A percentile compares a stretch with the other conserved stretches of the same genome.
Conservation (phyloP, 1,140 invertebrate genomes). For the Drosophila sechellia region DNA sequence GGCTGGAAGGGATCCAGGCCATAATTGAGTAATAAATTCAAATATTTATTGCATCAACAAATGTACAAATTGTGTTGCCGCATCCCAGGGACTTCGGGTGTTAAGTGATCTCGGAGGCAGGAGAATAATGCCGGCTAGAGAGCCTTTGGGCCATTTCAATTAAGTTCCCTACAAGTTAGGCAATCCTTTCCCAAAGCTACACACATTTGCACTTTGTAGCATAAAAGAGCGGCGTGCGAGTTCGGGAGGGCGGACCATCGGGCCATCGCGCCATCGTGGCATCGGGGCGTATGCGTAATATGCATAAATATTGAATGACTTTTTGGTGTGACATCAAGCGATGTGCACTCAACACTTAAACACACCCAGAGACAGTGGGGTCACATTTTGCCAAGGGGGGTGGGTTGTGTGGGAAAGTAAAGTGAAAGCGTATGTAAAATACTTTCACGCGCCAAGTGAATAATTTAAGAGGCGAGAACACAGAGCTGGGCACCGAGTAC, state of each 20-base stretch:
- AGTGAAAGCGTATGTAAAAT: conserved; percentile 62
- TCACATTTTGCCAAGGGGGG: background rate
- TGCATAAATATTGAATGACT: conserved; percentile 63
- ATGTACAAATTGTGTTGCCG: conserved; percentile 53
- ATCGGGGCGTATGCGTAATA: conserved; percentile 50
- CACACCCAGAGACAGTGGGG: conserved; percentile 2
- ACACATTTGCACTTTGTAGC: conserved; percentile 53
- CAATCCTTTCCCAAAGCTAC: conserved; percentile 44
- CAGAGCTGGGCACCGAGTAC: background rate
- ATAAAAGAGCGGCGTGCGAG: background rate
- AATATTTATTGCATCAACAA: conserved; percentile 69
- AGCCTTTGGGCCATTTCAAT: conserved; percentile 55
- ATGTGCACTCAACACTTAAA: conserved; percentile 59
- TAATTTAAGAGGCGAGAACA: conserved; percentile 50
- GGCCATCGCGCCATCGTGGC: background rate
- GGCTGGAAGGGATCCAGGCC: background rate
- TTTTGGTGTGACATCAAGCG: conserved; percentile 60
- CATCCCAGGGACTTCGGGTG: conserved; percentile 14
- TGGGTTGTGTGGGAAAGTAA: conserved; percentile 14
- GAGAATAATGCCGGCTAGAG: background rate
- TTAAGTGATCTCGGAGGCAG: conserved; percentile 40
- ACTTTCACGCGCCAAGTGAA: conserved; percentile 62
- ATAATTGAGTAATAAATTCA: conserved; percentile 73
- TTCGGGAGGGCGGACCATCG: background rate
- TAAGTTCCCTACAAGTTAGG: conserved; percentile 46